A percentile compares a stretch with the other conserved stretches of the same genome.
Conservation (phyloP, 2,888 invertebrate species). For the Ectemnius lituratus region DNA sequence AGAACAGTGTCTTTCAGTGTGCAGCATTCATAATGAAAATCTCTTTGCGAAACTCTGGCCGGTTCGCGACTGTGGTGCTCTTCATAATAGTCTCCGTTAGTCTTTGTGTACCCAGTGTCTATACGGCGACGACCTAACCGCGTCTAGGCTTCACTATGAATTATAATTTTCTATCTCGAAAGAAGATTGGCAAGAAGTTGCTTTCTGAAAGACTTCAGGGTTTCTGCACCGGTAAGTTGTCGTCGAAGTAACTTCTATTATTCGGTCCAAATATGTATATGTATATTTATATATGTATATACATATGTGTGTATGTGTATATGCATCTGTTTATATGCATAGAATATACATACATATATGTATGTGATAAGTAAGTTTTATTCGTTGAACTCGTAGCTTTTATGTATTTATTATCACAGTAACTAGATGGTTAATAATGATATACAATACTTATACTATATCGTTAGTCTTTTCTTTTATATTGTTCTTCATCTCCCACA, state of each 20-base stretch:
- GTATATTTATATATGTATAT: too few relatives aligned
- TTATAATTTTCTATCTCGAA: constrained; percentile 48
- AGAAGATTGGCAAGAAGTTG: constrained; percentile 41
- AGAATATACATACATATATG: background rate
- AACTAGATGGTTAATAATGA: too few relatives aligned
- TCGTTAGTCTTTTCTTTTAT: too few relatives aligned
- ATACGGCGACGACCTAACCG: constrained; percentile 34
- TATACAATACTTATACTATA: too few relatives aligned
- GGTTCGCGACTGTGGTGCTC: constrained; percentile 33
- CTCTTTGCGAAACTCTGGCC: constrained; percentile 60
- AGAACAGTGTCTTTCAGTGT: constrained; percentile 65
- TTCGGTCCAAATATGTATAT: too few relatives aligned
- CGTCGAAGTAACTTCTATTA: too few relatives aligned
- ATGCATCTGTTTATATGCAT: too few relatives aligned
- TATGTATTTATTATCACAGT: too few relatives aligned
- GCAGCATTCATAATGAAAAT: constrained; percentile 68
- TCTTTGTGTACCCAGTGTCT: constrained; percentile 49
- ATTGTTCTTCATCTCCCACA: too few relatives aligned
- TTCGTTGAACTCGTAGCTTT: too few relatives aligned
- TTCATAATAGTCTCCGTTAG: constrained; percentile 42
- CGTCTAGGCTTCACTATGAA: constrained; percentile 42
- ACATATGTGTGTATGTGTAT: too few relatives aligned
- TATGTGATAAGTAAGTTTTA: too few relatives aligned
- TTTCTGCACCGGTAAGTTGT: background rate
- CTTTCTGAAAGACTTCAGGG: constrained; percentile 28